Conservation (phyloP, 2,888 invertebrate genomes). For the Scrobipalpa atriplicella region DNA sequence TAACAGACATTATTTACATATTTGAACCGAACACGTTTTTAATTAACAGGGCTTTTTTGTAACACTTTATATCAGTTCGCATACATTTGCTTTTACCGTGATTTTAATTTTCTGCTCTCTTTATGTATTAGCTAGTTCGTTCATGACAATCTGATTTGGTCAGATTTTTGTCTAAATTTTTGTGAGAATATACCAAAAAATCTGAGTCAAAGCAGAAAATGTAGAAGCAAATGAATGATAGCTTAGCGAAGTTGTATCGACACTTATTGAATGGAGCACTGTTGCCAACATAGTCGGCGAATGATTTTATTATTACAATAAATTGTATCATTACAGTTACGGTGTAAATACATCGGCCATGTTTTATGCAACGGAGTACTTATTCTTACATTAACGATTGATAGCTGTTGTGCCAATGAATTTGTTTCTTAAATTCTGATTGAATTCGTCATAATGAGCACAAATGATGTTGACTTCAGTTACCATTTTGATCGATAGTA, state of each 20-base stretch:
- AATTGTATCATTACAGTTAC: constrained; percentile 25
- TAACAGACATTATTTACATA: too few relatives aligned
- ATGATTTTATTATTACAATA: constrained; percentile 33
- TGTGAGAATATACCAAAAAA: constrained; percentile 50
- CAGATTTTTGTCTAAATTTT: constrained; percentile 39
- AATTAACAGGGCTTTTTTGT: neutral
- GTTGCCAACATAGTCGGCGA: constrained; percentile 39
- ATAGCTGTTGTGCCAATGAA: constrained; percentile 38
- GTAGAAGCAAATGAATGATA: constrained; percentile 58
- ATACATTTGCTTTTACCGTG: constrained; percentile 60
- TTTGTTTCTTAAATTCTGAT: constrained; percentile 10
- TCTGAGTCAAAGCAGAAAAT: constrained; percentile 52
- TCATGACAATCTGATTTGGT: constrained; percentile 44
- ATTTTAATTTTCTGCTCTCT: constrained; percentile 55
- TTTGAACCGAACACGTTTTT: too few relatives aligned
- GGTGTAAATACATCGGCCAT: constrained; percentile 27
- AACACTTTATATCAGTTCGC: constrained; percentile 37
- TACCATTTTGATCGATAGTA: constrained; percentile 64
- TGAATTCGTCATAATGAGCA: constrained; percentile 40
- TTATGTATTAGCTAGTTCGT: constrained; percentile 47
- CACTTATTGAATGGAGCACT: constrained; percentile 48
- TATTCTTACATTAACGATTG: constrained; percentile 29
- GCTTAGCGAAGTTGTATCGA: constrained; percentile 35
- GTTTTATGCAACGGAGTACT: constrained; percentile 32
- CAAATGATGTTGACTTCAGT: constrained; percentile 59